Conservation (phyloP, 2,797 vertebrate species). For the Parauchenoglanis punctatus region DNA sequence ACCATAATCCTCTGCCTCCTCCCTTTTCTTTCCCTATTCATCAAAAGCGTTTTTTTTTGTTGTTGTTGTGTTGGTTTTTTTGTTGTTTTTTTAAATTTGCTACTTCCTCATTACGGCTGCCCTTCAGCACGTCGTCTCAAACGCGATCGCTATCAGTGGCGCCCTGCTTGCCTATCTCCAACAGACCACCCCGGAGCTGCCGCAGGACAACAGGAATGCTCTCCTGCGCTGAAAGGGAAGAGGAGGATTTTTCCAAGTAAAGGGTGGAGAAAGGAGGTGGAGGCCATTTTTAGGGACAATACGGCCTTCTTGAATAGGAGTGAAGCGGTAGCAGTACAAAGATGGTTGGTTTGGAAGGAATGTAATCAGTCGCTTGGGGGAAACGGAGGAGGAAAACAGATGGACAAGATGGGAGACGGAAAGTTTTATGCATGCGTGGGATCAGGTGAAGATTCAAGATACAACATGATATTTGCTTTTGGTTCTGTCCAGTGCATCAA, state of each 20-base stretch:
- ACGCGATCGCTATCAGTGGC: slow-evolving; percentile 76
- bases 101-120: slow-evolving; percentile 58
- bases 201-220: slow-evolving; percentile 30
- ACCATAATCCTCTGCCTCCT: slow-evolving; percentile 12
- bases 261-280: neutral
- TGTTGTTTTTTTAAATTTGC: slow-evolving; percentile 32
- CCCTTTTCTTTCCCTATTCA: slow-evolving; percentile 39
- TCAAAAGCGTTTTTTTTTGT: slow-evolving; percentile 38
- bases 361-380: slow-evolving; percentile 40
- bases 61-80: neutral
- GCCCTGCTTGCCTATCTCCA: slow-evolving; percentile 72
- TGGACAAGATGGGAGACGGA: slow-evolving; percentile 40
- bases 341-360: slow-evolving; percentile 29
- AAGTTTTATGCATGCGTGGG: slow-evolving; percentile 9
- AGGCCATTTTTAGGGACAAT: slow-evolving; percentile 4
- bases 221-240: slow-evolving; percentile 23
- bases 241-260: slow-evolving; percentile 35
- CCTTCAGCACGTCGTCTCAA: slow-evolving; percentile 69
- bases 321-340: slow-evolving; percentile 20
- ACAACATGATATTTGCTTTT: neutral
- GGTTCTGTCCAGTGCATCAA: neutral
- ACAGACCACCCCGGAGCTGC: slow-evolving; percentile 73
- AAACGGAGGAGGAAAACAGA: slow-evolving; percentile 28
- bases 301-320: slow-evolving; percentile 1
- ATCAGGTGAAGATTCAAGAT: slow-evolving; percentile 22